A percentile compares a stretch with the other conserved stretches of the same genome.
Evolutionary conservation across 2,888 invertebrate species (phyloP).

Genomic region (Rhynchonema sp.): DNA sequence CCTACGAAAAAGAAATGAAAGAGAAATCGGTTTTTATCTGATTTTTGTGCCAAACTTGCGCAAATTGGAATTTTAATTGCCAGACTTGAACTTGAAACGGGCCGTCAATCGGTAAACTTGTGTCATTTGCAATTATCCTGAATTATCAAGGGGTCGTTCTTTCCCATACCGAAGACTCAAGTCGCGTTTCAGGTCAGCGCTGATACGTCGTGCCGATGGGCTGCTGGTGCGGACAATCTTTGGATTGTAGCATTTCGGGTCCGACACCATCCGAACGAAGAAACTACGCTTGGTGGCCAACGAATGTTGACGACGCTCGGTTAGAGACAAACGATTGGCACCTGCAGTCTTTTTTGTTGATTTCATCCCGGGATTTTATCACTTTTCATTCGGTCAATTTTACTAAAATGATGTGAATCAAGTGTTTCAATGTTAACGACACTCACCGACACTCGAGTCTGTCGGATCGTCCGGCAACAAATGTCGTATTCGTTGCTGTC

Average conservation of each 20-base stretch:
- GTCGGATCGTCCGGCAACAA: neutral
- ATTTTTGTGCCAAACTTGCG: too few species aligned
- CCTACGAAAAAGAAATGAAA: too few species aligned
- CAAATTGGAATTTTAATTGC: too few species aligned
- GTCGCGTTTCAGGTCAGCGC: slow-evolving; percentile 27
- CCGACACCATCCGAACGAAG: slow-evolving; percentile 91
- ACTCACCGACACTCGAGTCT: neutral
- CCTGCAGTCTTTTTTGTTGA: neutral
- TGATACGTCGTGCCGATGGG: slow-evolving; percentile 26
- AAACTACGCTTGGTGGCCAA: slow-evolving; percentile 77
- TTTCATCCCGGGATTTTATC: too few species aligned
- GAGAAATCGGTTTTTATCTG: too few species aligned
- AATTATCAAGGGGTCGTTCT: too few species aligned
- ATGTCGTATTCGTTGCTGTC: neutral
- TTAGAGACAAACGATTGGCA: neutral
- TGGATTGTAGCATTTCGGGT: slow-evolving; percentile 85
- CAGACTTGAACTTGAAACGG: too few species aligned
- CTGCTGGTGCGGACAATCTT: slow-evolving; percentile 43
- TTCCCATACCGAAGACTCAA: slow-evolving; percentile 21
- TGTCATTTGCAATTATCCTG: too few species aligned
- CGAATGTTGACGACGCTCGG: slow-evolving; percentile 39
- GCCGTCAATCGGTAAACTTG: too few species aligned
- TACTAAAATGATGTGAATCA: too few species aligned
- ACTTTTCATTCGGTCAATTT: too few species aligned
- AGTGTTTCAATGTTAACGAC: too few species aligned